Evolutionary conservation across 2,113 vertebrate genomes (phyloP), one percentile per base, ranked within the genome.

Genomic region (Calyptomena viridis): DNA sequence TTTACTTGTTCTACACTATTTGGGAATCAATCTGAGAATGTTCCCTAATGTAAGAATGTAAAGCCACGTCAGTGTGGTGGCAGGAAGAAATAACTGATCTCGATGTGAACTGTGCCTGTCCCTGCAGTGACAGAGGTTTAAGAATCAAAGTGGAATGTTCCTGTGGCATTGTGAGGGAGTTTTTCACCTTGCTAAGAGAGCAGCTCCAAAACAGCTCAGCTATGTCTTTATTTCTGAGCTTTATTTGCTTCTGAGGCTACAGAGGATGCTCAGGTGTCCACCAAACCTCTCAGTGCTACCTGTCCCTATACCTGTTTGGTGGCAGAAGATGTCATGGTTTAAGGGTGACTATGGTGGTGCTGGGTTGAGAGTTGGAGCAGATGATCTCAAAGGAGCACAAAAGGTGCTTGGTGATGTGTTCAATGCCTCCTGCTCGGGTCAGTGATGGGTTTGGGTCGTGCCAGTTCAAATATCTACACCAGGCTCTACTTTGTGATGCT

Each of bases 211-310:
- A 13, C 25, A 62, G 37, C 44, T 82, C 35, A 46, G 21, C 3
- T 71, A 7, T 30, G 62, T 53, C 15, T 69, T 53, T 47, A 40
- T 58, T 89, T 88, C 42, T 62, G 87, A 72, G 28, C 25, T 52
- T 5, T 67, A n/a, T n/a, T n/a, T n/a, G 46, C 46, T 69, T 83
- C 42, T 56, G 56, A 66, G 56, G 9, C 19, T 37, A 6, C 4
- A 2, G 10, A 37, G 37, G 40, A n/a, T 40, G 23, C 33, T 60
- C 24, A 44, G 37, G 31, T 0, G 1, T 24, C 56, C 22, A 62
- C 20, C 4, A 16, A 42, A 25, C 18, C 19, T 49, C 83, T 16
- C 37, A 58, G 33, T 5, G 1, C 17, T 39, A 3, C 2, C 0
- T 2, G 8, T 50, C 52, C 23, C 4, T 21, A 22, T 17, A 17